phyloP scores from a whole-genome alignment of 2,888 invertebrate species.

The Schrankia costaestrigalis region DNA sequence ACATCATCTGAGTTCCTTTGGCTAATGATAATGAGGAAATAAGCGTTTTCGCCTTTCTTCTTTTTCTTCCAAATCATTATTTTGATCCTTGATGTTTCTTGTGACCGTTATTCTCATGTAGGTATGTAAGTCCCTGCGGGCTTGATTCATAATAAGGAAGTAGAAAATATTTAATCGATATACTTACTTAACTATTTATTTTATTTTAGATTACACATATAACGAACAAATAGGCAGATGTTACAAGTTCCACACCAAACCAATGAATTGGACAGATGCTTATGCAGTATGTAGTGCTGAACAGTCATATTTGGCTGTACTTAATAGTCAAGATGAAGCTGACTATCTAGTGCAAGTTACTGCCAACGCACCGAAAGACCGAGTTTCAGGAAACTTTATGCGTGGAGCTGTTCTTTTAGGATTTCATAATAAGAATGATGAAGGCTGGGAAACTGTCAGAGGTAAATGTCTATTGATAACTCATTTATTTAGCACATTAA shows the following conservation, averaged over 20 bases:
- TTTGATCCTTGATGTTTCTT: too few relatives aligned
- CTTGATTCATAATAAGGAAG: too few relatives aligned
- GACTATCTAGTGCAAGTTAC: slow-evolving; percentile 10
- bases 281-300: slow-evolving; percentile 50
- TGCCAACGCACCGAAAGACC: neutral
- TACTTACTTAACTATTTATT: neutral
- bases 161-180: too few relatives aligned
- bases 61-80: too few relatives aligned
- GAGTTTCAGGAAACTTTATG: slow-evolving; percentile 23
- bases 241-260: slow-evolving; percentile 57
- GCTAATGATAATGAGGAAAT: too few relatives aligned
- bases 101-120: too few relatives aligned
- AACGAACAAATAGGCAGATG: slow-evolving; percentile 41
- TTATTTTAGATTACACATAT: slow-evolving; percentile 1
- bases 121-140: too few relatives aligned
- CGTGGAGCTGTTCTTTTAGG: slow-evolving; percentile 40
- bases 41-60: too few relatives aligned
- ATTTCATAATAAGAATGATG: slow-evolving; percentile 31
- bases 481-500: too few relatives aligned
- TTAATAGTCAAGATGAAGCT: slow-evolving; percentile 50
- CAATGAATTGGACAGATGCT: slow-evolving; percentile 57
- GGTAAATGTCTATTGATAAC: neutral
- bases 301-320: slow-evolving; percentile 53
- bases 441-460: slow-evolving; percentile 30
- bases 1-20: too few relatives aligned